Conservation (phyloP, 2,888 invertebrate species). For the Drosophila ezoana region DNA sequence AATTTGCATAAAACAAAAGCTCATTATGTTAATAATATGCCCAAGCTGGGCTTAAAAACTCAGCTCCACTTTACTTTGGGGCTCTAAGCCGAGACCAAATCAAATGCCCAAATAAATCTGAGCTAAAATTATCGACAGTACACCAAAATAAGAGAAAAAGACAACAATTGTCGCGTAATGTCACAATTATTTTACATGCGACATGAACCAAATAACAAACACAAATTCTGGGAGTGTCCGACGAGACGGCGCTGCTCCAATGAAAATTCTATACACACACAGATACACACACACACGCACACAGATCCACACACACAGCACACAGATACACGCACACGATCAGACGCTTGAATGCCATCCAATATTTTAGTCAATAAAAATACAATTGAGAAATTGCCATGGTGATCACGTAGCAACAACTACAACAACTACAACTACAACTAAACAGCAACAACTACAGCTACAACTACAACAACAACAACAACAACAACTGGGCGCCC, state of each 20-base stretch:
- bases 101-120: slow-evolving; percentile 43
- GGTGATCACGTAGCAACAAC: slow-evolving; percentile 72
- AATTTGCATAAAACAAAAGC: background rate
- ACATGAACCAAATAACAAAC: slow-evolving; percentile 70
- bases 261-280: slow-evolving; percentile 65
- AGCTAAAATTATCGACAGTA: slow-evolving; percentile 26
- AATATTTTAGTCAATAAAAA: slow-evolving; percentile 76
- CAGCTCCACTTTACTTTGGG: background rate
- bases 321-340: slow-evolving; percentile 26
- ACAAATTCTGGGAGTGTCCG: slow-evolving; percentile 60
- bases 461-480: slow-evolving; percentile 28
- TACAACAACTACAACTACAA: slow-evolving; percentile 26
- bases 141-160: slow-evolving; percentile 25
- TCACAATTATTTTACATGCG: slow-evolving; percentile 67
- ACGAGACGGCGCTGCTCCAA: slow-evolving; percentile 48
- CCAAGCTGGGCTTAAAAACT: background rate
- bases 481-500: slow-evolving; percentile 43
- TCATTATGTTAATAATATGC: slow-evolving; percentile 9
- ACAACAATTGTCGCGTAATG: slow-evolving; percentile 57
- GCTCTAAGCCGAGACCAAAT: background rate
- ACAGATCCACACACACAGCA: background rate
- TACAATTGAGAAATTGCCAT: slow-evolving; percentile 79
- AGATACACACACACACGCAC: slow-evolving; percentile 26
- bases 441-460: slow-evolving; percentile 24
- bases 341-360: slow-evolving; percentile 66